Conservation (phyloP, 2,888 invertebrate genomes). For the Conomelus anceps region DNA sequence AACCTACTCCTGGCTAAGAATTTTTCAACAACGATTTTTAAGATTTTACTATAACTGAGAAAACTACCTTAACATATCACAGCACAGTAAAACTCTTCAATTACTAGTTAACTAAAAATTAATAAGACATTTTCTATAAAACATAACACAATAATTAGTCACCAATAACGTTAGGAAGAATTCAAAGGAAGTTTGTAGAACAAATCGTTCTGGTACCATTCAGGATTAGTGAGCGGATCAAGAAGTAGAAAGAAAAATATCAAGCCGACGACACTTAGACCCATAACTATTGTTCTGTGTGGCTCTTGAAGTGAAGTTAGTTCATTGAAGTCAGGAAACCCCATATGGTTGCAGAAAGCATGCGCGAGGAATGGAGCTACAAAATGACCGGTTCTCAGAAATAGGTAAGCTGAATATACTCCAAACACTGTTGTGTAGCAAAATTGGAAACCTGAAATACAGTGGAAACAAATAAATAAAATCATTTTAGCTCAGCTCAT, state of each 20-base stretch:
- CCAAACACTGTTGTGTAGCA: conserved; percentile 89
- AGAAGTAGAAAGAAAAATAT: conserved; percentile 69
- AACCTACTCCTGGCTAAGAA: too few relatives aligned
- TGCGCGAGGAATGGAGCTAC: conserved; percentile 82
- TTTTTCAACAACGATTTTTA: background rate
- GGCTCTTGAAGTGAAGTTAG: conserved; percentile 53
- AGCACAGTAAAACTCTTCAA: background rate
- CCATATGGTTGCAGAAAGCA: conserved; percentile 95
- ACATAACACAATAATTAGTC: background rate
- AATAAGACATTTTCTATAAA: background rate
- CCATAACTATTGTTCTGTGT: conserved; percentile 56
- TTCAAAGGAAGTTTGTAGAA: conserved; percentile 12
- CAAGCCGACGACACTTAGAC: conserved; percentile 68
- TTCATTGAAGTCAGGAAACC: conserved; percentile 81
- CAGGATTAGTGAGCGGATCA: conserved; percentile 67
- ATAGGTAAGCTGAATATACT: conserved; percentile 87
- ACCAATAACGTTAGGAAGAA: background rate
- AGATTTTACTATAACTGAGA: background rate
- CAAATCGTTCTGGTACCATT: conserved; percentile 43
- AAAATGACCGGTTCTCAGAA: conserved; percentile 83
- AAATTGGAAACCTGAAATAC: conserved; percentile 68
- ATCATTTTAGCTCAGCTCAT: conserved; percentile 2
- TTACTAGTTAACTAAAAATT: background rate
- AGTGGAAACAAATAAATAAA: conserved; percentile 16
- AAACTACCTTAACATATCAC: background rate